Evolutionary conservation across 2,113 vertebrate species (phyloP).

Genomic region (Theristicus caerulescens): DNA sequence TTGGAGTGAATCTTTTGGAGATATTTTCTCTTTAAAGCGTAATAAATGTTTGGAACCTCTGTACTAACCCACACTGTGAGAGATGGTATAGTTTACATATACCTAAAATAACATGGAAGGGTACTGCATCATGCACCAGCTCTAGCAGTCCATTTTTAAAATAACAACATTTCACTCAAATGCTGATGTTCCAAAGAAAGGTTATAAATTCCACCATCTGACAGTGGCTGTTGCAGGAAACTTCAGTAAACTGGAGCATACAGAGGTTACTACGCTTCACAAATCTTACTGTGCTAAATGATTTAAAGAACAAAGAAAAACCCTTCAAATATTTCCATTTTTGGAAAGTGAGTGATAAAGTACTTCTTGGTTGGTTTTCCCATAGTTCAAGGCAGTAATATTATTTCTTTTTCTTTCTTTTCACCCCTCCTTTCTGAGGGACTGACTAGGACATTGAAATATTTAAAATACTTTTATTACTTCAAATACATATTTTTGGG

Average conservation of each 20-base stretch:
- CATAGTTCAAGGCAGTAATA: background rate
- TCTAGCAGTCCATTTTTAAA: background rate
- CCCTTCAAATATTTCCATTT: background rate
- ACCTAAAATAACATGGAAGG: background rate
- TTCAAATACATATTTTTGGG: background rate
- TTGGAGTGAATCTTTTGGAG: background rate
- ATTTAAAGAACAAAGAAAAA: background rate
- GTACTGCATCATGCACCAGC: background rate
- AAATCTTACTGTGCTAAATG: background rate
- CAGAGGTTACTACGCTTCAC: background rate
- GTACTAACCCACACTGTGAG: background rate
- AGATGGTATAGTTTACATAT: background rate
- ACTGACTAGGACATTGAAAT: background rate
- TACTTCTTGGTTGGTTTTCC: background rate
- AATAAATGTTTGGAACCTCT: background rate
- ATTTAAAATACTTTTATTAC: background rate
- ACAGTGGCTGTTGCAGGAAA: background rate
- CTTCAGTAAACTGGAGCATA: background rate
- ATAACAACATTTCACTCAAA: background rate
- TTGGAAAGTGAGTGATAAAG: background rate
- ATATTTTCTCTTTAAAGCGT: background rate
- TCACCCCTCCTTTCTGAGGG: background rate
- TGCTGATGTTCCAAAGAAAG: background rate
- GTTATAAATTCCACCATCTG: background rate
- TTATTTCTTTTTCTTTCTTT: background rate